These are phyloP conservation scores for Parotia lawesii DNA, from an alignment of 2,113 vertebrate genomes.

Conservation along the genomic window DNA sequence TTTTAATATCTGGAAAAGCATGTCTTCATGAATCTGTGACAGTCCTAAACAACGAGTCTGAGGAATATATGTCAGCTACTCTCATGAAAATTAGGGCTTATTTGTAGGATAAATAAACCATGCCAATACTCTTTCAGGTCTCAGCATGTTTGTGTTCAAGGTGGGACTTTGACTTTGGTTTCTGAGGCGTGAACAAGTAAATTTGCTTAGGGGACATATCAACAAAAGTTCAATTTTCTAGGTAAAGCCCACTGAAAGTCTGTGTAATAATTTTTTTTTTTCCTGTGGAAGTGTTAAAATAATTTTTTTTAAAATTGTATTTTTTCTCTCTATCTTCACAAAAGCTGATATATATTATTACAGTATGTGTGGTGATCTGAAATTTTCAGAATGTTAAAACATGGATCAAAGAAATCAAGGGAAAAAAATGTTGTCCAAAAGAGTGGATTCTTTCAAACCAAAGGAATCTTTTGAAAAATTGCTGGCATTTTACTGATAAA, in stretches of 20 bases:
- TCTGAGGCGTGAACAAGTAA: neutral
- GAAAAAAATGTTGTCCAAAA: neutral
- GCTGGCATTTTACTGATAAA: neutral
- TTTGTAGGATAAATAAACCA: neutral
- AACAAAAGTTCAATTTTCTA: neutral
- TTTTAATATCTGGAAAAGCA: neutral
- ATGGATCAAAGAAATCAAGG: neutral
- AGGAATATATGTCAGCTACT: neutral
- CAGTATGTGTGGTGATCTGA: neutral
- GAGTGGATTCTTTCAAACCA: neutral
- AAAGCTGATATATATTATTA: neutral
- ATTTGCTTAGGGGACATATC: neutral
- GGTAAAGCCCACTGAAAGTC: neutral
- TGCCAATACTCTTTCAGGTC: neutral
- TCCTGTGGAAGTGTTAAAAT: neutral
- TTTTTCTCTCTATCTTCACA: neutral
- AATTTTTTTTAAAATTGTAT: neutral
- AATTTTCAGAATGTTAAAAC: neutral
- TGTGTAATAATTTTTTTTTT: neutral
- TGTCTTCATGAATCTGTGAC: neutral
- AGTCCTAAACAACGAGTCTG: neutral
- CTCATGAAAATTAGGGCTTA: accelerated
- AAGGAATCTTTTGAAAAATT: neutral
- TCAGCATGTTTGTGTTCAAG: neutral
- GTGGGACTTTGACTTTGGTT: neutral